Conservation (phyloP, 2,113 vertebrate genomes). For the Carollia perspicillata region DNA sequence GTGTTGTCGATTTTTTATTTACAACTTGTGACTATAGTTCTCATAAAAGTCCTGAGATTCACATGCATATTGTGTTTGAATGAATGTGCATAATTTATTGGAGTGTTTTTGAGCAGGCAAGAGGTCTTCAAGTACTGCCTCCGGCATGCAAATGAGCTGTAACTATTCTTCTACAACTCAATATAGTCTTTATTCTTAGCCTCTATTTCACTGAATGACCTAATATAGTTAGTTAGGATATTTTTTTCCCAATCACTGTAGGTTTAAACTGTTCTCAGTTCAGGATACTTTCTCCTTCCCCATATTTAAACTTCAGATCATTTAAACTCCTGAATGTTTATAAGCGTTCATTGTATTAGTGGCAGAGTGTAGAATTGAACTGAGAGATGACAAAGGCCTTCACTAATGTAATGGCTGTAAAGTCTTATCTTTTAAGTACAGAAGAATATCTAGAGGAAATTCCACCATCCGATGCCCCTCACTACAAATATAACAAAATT, state of each 20-base stretch:
- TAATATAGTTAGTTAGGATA: background rate
- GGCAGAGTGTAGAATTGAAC: background rate
- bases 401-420: background rate
- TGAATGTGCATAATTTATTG: background rate
- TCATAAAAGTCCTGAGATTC: background rate
- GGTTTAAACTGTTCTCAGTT: background rate
- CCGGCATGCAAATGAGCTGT: background rate
- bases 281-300: background rate
- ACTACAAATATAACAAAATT: background rate
- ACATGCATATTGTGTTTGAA: background rate
- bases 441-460: background rate
- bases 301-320: background rate
- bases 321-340: background rate
- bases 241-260: background rate
- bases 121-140: background rate
- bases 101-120: background rate
- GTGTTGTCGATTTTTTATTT: background rate
- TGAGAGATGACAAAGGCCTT: background rate
- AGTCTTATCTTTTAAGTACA: background rate
- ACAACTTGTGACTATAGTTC: background rate
- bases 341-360: background rate
- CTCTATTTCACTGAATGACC: background rate
- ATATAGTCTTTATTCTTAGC: background rate
- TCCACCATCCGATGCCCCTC: background rate
- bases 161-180: background rate